Evolutionary conservation across 1,140 invertebrate species (phyloP), one percentile per base, ranked within the genome.

Genomic region (Venturia canescens): DNA sequence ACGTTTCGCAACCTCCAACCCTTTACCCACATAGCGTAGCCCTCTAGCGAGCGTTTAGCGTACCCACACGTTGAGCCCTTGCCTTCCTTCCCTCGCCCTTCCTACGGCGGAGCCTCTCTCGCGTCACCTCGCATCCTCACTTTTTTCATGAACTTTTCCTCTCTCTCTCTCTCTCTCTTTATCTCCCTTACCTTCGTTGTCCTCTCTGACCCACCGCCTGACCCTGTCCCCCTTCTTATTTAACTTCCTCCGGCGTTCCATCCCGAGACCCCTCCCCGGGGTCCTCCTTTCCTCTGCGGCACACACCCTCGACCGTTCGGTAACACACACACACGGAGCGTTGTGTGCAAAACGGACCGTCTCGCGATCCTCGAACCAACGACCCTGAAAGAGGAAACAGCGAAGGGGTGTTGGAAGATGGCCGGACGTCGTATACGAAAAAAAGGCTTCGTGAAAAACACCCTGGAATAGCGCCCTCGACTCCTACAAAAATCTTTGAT

Each of bases 371-470:
- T 84, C 13, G 53, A 76, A 76, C 21, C 74, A 76, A 76, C 83
- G 84, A 82, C 53, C 79, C 29, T 83, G 76, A 83, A 87, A 80
- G 77, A 34, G 67, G 78, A 80, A 86, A 85, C 79, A 31, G 80
- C 80, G 70, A 85, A 86, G 86, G 81, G 83, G 15, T 31, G 83
- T 79, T 87, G 78, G 79, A 86, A 84, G 83, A 86, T 86, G 84
- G 83, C 86, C 86, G 87, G 87, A 88, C 81, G 84, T 79, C 75
- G 82, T 74, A 26, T 72, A 83, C 84, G 86, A 86, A 88, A 87
- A 84, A 84, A 79, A 79, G 83, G 82, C 82, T 85, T 86, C 83
- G 84, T 86, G 83, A 48, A 70, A 34, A 70, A 70, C 34, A 21
- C 18, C 21, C 11, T 26, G 34, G 23, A n/a, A 48, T 44, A 72